Percentiles rank a stretch among this genome's conserved stretches.
Evolutionary conservation across 2,888 invertebrate species (phyloP).

Genomic region (Eupithecia subumbrata): DNA sequence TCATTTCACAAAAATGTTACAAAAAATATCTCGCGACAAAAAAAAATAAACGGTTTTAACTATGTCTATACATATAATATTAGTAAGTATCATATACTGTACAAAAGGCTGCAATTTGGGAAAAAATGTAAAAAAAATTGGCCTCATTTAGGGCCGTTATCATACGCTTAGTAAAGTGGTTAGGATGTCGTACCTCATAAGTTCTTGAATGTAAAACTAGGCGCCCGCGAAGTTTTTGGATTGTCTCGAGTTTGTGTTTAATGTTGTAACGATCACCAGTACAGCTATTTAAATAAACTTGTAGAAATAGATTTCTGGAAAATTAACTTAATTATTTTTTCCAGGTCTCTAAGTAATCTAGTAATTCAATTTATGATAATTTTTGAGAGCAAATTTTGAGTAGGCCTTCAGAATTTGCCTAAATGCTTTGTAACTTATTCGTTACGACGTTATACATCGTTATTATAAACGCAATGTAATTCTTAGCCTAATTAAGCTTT

Average conservation of each 20-base stretch:
- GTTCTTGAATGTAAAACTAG: slow-evolving; percentile 71
- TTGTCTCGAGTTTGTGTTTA: slow-evolving; percentile 16
- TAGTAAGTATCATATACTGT: slow-evolving; percentile 82
- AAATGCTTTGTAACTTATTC: background rate
- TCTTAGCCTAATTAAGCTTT: slow-evolving; percentile 55
- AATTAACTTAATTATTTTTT: background rate
- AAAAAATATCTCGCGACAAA: slow-evolving; percentile 61
- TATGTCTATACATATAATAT: slow-evolving; percentile 80
- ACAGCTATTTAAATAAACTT: background rate
- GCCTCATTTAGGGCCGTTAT: slow-evolving; percentile 74
- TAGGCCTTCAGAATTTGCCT: background rate
- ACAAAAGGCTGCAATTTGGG: slow-evolving; percentile 79
- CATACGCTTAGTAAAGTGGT: slow-evolving; percentile 82
- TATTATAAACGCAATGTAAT: slow-evolving; percentile 42
- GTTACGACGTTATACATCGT: slow-evolving; percentile 14
- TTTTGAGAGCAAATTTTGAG: background rate
- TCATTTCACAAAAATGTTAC: slow-evolving; percentile 47
- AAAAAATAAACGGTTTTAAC: slow-evolving; percentile 73
- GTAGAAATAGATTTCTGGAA: background rate
- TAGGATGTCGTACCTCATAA: slow-evolving; percentile 78
- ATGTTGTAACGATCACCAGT: slow-evolving; percentile 2
- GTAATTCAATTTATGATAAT: background rate
- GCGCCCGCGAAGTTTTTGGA: slow-evolving; percentile 54
- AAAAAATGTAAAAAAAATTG: slow-evolving; percentile 79
- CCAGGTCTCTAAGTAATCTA: background rate